Evolutionary conservation across 2,888 invertebrate genomes (phyloP), one percentile per base, ranked within the genome.

Genomic region (Xylota segnis): DNA sequence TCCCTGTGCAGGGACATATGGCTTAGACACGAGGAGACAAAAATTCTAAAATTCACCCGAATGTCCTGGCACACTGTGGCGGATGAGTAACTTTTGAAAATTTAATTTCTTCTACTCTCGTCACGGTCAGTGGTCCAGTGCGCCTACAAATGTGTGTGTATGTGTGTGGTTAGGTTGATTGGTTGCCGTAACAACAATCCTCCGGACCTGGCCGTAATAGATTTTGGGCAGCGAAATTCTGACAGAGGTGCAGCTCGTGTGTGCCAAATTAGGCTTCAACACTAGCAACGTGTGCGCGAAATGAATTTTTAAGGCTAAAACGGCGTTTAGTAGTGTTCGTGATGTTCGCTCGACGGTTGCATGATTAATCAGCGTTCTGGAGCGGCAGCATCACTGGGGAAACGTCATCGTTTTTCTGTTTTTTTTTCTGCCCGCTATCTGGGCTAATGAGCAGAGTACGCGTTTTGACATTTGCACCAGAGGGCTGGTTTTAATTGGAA

Each of bases 21-120:
- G 18, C 23, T 10, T 71, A 40, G 68, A 18, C 16, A 29, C n/a
- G 45, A 59, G 65, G 45, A 59, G 71, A 61, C 68, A 74, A 54
- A n/a, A 72, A 61, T 59, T 50, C 59, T 47, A 68, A 78, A 76
- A 70, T 16, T 58, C 54, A 78, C 37, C 54, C 59, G 66, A 72
- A 72, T 54, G 40, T 72, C 10, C 52, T 5, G 27, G 43, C 50
- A 54, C 40, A 59, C 66, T 54, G 54, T 29, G 70, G 77, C 81
- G 79, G 58, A 75, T 81, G 84, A 75, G 81, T 75, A 75, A 65
- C 63, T 77, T 81, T 70, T 81, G 59, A 32, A 76, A 84, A 71
- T 56, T 81, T 76, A 65, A 81, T 70, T 84, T 71, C 52, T 81
- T 66, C 65, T 32, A 56, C 50, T 40, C 29, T 65, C 70, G 43